phyloP scores from a whole-genome alignment of 2,888 invertebrate genomes.

The Pseudococcus viburni region DNA sequence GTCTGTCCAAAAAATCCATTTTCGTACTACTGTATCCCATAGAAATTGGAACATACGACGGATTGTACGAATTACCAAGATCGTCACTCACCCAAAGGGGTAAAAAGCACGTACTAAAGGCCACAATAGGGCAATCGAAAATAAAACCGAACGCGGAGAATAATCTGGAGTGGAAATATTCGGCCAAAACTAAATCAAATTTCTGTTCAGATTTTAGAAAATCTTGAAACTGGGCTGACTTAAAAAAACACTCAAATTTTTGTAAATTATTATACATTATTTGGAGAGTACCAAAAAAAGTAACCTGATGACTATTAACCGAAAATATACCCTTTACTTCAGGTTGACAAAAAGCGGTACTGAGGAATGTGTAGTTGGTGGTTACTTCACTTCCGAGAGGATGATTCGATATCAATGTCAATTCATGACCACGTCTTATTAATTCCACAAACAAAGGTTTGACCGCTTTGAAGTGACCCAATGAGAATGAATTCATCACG shows the following conservation, averaged over 20 bases:
- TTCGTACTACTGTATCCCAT: constrained; percentile 60
- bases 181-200: constrained; percentile 78
- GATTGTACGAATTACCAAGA: constrained; percentile 57
- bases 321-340: background rate
- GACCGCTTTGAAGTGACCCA: background rate
- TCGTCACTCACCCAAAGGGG: constrained; percentile 76
- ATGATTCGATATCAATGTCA: background rate
- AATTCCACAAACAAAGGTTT: background rate
- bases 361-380: background rate
- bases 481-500: background rate
- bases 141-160: constrained; percentile 78
- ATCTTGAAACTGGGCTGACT: background rate
- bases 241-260: background rate
- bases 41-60: constrained; percentile 49
- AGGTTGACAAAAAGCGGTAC: background rate
- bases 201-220: background rate
- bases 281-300: background rate
- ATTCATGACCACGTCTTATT: background rate
- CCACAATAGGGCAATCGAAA: constrained; percentile 75
- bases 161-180: constrained; percentile 83
- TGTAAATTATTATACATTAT: background rate
- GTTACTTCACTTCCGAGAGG: background rate
- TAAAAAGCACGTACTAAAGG: constrained; percentile 75
- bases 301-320: background rate
- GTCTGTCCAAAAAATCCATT: constrained; percentile 71